These are phyloP conservation scores for Pseudococcus longispinus DNA, from an alignment of 2,888 invertebrate genomes.

Conservation along the genomic window DNA sequence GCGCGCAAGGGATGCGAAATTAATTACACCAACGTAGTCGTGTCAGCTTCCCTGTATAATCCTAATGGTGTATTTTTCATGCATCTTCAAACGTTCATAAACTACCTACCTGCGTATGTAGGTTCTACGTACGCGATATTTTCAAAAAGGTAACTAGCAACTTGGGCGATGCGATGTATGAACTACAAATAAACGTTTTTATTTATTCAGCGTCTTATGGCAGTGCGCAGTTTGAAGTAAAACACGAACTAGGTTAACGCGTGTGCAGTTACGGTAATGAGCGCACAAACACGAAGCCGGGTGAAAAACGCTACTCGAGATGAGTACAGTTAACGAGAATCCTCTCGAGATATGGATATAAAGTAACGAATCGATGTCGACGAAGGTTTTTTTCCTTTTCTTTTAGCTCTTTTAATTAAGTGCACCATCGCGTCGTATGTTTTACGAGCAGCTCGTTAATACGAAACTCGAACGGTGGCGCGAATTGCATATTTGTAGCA, in stretches of 20 bases:
- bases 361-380: background rate
- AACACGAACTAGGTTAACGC: slow-evolving; percentile 17
- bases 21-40: background rate
- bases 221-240: background rate
- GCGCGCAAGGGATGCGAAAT: background rate
- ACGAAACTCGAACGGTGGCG: no score
- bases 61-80: background rate
- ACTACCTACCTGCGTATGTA: no score
- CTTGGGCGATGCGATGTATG: background rate
- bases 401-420: background rate
- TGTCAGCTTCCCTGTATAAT: background rate
- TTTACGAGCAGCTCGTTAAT: background rate
- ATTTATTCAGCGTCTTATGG: background rate
- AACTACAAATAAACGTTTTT: background rate
- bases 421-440: background rate
- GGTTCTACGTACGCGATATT: no score
- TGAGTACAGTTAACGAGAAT: slow-evolving; percentile 7
- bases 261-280: background rate
- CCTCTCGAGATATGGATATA: background rate
- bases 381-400: background rate
- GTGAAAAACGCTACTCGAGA: background rate
- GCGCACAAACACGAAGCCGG: background rate
- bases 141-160: background rate
- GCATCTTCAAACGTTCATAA: background rate
- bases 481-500: no score